Evolutionary conservation across 2,113 vertebrate genomes (phyloP).

Genomic region (Tetraodon nigroviridis): DNA sequence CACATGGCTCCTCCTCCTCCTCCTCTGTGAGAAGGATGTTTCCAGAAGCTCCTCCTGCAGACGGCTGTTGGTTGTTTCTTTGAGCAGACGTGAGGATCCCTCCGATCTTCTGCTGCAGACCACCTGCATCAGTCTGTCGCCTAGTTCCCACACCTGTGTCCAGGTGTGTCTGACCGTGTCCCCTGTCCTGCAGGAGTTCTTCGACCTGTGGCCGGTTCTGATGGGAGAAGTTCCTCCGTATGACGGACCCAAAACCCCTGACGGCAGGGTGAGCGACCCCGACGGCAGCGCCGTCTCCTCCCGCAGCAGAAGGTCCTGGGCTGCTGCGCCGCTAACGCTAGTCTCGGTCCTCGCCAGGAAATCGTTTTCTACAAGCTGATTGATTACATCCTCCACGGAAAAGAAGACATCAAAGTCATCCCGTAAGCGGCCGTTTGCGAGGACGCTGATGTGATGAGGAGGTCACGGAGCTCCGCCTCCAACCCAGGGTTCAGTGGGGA

Average conservation of each 20-base stretch:
- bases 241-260: slow-evolving; percentile 77
- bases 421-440: slow-evolving; percentile 64
- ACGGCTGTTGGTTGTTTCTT: background rate
- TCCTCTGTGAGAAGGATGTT: slow-evolving; percentile 9
- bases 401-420: slow-evolving; percentile 82
- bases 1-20: background rate
- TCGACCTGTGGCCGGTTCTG: slow-evolving; percentile 77
- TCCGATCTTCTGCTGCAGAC: no score
- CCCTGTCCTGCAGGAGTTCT: slow-evolving; percentile 72
- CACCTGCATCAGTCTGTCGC: background rate
- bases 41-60: slow-evolving; percentile 11
- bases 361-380: slow-evolving; percentile 78
- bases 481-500: no score
- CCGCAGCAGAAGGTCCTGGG: no score
- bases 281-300: no score
- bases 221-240: slow-evolving; percentile 80
- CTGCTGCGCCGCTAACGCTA: background rate
- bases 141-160: background rate
- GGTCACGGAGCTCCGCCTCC: no score
- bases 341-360: slow-evolving; percentile 59
- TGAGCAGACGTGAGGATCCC: background rate
- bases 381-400: slow-evolving; percentile 80
- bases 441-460: background rate
- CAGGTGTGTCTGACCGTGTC: background rate
- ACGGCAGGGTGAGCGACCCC: slow-evolving; percentile 75